These are phyloP conservation scores for Sturmia bella DNA, from an alignment of 2,888 invertebrate species.

Conservation along the genomic window DNA sequence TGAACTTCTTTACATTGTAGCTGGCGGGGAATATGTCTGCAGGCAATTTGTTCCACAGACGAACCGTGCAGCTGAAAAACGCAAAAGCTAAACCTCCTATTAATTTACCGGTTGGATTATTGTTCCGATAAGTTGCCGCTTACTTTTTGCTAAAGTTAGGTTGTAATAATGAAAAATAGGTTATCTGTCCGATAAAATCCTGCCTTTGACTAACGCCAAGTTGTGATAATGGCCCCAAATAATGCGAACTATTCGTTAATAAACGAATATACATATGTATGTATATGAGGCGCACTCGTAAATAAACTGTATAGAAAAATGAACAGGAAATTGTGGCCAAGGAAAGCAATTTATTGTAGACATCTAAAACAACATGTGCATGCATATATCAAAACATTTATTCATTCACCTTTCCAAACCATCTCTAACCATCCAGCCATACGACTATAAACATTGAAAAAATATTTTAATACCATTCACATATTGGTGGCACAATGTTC, in stretches of 20 bases:
- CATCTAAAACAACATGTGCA: conserved; percentile 60
- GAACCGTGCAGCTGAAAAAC: no score
- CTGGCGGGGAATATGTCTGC: no score
- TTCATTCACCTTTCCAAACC: conserved; percentile 39
- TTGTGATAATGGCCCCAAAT: no score
- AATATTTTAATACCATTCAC: conserved; percentile 45
- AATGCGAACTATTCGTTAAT: not conserved
- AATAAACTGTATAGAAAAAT: conserved; percentile 50
- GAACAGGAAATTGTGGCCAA: conserved; percentile 62
- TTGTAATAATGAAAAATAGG: no score
- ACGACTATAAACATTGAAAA: conserved; percentile 33
- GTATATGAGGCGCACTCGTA: not conserved
- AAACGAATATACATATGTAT: not conserved
- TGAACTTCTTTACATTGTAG: no score
- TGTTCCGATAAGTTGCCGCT: no score
- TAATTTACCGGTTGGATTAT: no score
- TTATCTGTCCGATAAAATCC: no score
- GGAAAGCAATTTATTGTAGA: conserved; percentile 66
- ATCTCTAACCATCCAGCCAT: conserved; percentile 32
- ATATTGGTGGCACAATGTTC: conserved; percentile 18
- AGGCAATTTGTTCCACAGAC: no score
- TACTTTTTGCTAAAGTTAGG: no score
- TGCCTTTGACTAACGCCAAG: no score
- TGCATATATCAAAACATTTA: conserved; percentile 49
- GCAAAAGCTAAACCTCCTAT: no score